Percentiles rank a stretch among this genome's conserved stretches.
Evolutionary conservation across 2,888 invertebrate genomes (phyloP).

Genomic region (Andrena marginata): DNA sequence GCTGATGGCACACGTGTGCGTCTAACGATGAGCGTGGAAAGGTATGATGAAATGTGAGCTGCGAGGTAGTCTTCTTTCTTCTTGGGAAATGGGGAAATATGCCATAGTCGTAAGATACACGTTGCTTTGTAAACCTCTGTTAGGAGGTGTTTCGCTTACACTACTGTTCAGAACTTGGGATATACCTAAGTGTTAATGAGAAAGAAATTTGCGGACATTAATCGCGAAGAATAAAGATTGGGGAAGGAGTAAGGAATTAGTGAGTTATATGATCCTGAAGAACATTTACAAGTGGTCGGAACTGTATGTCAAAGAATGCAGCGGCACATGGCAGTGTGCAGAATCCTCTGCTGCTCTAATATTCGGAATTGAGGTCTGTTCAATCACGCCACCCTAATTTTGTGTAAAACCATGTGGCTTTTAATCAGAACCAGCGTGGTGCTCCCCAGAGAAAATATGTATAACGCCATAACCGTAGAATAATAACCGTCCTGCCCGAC

Average conservation of each 20-base stretch:
- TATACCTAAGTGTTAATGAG: no score
- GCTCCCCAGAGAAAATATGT: constrained; percentile 69
- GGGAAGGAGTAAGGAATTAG: no score
- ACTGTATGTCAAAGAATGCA: no score
- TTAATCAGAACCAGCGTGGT: constrained; percentile 11
- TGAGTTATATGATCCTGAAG: no score
- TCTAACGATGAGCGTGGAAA: not conserved
- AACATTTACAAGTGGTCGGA: no score
- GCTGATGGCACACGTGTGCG: not conserved
- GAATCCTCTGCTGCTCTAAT: not conserved
- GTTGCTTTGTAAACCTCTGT: not conserved
- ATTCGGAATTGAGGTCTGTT: not conserved
- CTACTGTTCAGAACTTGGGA: no score
- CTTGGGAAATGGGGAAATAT: not conserved
- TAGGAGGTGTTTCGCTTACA: no score
- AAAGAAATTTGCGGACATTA: no score
- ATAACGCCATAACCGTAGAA: constrained; percentile 81
- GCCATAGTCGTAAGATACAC: not conserved
- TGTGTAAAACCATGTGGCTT: constrained; percentile 4
- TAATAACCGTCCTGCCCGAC: constrained; percentile 75
- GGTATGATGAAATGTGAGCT: not conserved
- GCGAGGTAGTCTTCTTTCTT: not conserved
- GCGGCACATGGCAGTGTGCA: no score
- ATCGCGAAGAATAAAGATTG: no score
- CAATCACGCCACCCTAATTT: no score